Conservation (phyloP, 2,888 invertebrate species). For the Spilosoma lubricipeda region DNA sequence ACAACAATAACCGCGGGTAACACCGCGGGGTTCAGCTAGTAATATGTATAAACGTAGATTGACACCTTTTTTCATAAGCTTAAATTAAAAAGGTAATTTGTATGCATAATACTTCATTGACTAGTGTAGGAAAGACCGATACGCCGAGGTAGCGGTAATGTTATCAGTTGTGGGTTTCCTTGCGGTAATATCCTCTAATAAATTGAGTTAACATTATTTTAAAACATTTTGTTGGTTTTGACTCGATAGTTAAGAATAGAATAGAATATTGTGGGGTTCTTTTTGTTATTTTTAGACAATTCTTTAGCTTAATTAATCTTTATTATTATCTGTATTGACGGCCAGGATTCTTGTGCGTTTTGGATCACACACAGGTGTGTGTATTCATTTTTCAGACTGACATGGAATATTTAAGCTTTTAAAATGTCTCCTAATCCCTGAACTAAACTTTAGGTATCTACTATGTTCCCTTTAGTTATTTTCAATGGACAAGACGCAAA, state of each 20-base stretch:
- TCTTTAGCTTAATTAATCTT: neutral
- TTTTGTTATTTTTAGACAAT: neutral
- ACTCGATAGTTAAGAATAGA: too few species aligned
- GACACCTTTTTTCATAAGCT: neutral
- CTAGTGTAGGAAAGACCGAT: neutral
- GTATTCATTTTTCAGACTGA: neutral
- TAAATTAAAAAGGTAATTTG: slow-evolving; percentile 8
- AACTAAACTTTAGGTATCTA: neutral
- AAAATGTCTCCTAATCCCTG: neutral
- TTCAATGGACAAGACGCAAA: neutral
- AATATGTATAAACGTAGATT: neutral
- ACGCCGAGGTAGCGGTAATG: neutral
- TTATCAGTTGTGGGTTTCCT: slow-evolving; percentile 23
- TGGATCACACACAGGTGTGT: neutral
- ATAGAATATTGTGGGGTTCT: too few species aligned
- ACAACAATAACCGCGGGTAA: too few species aligned
- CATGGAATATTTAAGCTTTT: neutral
- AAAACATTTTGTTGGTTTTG: slow-evolving; percentile 6
- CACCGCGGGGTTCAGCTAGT: too few species aligned
- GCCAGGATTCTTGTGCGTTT: neutral
- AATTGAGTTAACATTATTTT: slow-evolving; percentile 12
- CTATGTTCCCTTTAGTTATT: neutral
- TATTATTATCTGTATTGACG: neutral
- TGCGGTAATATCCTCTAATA: slow-evolving; percentile 17
- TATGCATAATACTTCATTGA: neutral